These are phyloP conservation scores for Balanococcus diminutus DNA, from an alignment of 2,888 invertebrate species.

Conservation along the genomic window DNA sequence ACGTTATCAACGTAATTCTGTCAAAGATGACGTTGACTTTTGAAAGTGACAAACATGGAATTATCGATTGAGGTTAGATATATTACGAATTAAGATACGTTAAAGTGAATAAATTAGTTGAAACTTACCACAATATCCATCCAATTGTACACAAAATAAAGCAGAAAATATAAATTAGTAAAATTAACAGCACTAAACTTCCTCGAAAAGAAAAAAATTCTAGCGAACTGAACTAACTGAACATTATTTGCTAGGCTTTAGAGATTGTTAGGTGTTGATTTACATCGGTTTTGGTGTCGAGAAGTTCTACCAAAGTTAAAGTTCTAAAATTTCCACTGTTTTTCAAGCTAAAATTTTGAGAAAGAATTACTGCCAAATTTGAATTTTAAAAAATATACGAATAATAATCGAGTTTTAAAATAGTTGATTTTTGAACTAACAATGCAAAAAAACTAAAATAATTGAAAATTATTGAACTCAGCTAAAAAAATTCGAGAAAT, in stretches of 20 bases:
- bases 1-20: background rate
- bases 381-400: too few relatives aligned
- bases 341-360: background rate
- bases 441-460: background rate
- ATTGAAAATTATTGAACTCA: background rate
- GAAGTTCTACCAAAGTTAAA: background rate
- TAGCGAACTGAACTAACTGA: background rate
- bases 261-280: background rate
- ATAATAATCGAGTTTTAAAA: too few relatives aligned
- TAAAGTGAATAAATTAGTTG: background rate
- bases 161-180: background rate
- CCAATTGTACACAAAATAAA: conserved; percentile 37
- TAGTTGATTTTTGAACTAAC: too few relatives aligned
- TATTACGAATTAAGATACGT: background rate
- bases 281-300: background rate
- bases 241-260: conserved; percentile 27
- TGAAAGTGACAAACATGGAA: background rate
- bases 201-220: background rate
- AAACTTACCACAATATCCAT: conserved; percentile 48
- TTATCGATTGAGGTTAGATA: background rate
- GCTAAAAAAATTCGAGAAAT: background rate
- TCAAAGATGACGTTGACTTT: background rate
- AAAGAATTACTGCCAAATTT: too few relatives aligned
- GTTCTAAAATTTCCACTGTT: background rate
- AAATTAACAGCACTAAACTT: background rate